phyloP scores from a whole-genome alignment of 2,888 invertebrate species.

The Yponomeuta plumbellus region DNA sequence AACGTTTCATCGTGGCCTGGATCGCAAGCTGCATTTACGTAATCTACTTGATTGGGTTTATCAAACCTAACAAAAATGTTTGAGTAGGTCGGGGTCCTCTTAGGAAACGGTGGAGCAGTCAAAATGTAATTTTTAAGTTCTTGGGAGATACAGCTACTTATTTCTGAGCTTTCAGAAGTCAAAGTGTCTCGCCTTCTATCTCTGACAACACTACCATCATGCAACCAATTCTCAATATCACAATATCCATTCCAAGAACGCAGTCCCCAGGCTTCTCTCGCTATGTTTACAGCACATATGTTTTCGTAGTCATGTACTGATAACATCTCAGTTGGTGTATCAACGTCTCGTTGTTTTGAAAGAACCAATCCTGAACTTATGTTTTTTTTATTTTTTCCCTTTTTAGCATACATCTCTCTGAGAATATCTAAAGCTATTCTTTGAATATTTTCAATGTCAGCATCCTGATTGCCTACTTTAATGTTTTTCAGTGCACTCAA shows the following conservation, averaged over 20 bases:
- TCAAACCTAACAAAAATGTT: slow-evolving; percentile 68
- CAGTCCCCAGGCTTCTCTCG: slow-evolving; percentile 79
- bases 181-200: slow-evolving; percentile 76
- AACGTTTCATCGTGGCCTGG: slow-evolving; percentile 65
- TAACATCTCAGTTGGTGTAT: slow-evolving; percentile 75
- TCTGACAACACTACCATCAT: slow-evolving; percentile 78
- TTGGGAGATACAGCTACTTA: slow-evolving; percentile 66
- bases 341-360: slow-evolving; percentile 64
- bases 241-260: slow-evolving; percentile 80
- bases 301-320: slow-evolving; percentile 82
- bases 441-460: slow-evolving; percentile 73
- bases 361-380: slow-evolving; percentile 45
- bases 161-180: slow-evolving; percentile 77
- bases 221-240: slow-evolving; percentile 79
- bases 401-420: slow-evolving; percentile 72
- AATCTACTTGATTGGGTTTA: slow-evolving; percentile 65
- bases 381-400: slow-evolving; percentile 60
- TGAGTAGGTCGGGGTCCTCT: slow-evolving; percentile 62
- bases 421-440: slow-evolving; percentile 71
- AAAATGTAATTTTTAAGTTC: slow-evolving; percentile 63
- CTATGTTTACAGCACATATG: slow-evolving; percentile 79
- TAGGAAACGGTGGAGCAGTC: slow-evolving; percentile 63
- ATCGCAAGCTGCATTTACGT: slow-evolving; percentile 71
- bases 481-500: slow-evolving; percentile 72
- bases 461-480: slow-evolving; percentile 73